phyloP scores from a whole-genome alignment of 2,797 vertebrate genomes.

The Sebastes jordani region DNA sequence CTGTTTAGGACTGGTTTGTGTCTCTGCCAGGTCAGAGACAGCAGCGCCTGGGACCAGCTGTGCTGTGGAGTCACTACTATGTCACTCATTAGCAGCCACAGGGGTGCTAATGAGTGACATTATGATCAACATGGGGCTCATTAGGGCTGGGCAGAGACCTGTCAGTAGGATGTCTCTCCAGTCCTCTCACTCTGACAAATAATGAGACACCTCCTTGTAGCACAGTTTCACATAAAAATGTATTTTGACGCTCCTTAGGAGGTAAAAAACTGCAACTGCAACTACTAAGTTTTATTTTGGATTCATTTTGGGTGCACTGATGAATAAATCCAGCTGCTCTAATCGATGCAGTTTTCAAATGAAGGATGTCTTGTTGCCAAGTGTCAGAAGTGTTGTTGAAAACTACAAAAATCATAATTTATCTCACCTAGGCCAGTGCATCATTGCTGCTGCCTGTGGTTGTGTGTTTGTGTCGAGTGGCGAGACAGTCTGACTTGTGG shows the following conservation, averaged over 20 bases:
- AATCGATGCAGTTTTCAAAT: background rate
- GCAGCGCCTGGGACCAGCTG: slow-evolving; percentile 35
- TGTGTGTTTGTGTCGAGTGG: background rate
- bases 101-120: slow-evolving; percentile 67
- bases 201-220: slow-evolving; percentile 17
- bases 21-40: slow-evolving; percentile 40
- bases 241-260: background rate
- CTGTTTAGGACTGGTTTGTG: slow-evolving; percentile 32
- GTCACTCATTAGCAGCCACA: slow-evolving; percentile 56
- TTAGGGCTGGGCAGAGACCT: slow-evolving; percentile 49
- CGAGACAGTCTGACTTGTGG: background rate
- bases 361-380: background rate
- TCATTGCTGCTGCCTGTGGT: background rate
- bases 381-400: background rate
- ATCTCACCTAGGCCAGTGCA: background rate
- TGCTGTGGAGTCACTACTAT: slow-evolving; percentile 23
- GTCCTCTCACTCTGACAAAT: slow-evolving; percentile 29
- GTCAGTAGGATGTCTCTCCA: slow-evolving; percentile 27
- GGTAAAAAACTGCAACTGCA: background rate
- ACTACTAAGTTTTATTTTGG: background rate
- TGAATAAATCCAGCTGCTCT: slow-evolving; percentile 1
- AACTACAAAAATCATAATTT: background rate
- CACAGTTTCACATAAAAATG: background rate
- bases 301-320: background rate
- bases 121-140: slow-evolving; percentile 59